Evolutionary conservation across 2,888 invertebrate species (phyloP).

Genomic region (Bellardia bayeri): DNA sequence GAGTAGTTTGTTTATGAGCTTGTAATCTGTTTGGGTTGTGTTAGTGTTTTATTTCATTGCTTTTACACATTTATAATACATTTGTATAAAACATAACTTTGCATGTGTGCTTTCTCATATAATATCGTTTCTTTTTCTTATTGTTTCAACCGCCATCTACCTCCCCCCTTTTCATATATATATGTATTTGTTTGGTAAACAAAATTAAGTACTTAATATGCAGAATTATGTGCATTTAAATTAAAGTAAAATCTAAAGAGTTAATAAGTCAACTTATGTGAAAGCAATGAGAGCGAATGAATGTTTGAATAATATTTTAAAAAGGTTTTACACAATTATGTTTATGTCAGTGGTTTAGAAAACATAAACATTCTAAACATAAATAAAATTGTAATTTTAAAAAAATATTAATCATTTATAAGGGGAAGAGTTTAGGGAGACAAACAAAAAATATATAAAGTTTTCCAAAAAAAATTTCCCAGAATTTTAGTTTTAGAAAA

Average conservation of each 20-base stretch:
- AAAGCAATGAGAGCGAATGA: neutral
- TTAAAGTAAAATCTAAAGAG: slow-evolving; percentile 37
- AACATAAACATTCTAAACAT: too few relatives aligned
- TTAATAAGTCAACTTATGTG: neutral
- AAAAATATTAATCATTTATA: too few relatives aligned
- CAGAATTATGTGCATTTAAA: slow-evolving; percentile 65
- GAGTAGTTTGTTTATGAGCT: neutral
- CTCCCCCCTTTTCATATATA: neutral
- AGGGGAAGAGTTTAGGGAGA: too few relatives aligned
- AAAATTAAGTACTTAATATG: slow-evolving; percentile 58
- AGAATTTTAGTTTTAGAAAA: too few relatives aligned
- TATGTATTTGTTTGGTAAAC: slow-evolving; percentile 19
- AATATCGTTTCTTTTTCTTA: neutral
- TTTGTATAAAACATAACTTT: neutral
- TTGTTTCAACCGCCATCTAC: neutral
- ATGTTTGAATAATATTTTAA: neutral
- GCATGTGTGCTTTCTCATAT: slow-evolving; percentile 14
- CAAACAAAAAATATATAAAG: too few relatives aligned
- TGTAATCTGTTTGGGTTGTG: slow-evolving; percentile 9
- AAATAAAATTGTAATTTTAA: too few relatives aligned
- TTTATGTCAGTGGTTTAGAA: too few relatives aligned
- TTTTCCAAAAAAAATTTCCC: too few relatives aligned
- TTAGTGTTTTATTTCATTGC: neutral
- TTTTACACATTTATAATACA: neutral
- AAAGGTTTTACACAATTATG: too few relatives aligned